Percentiles rank a stretch among this genome's conserved stretches.
phyloP scores from a whole-genome alignment of 2,888 invertebrate genomes.

The Synanthedon andrenaeformis region DNA sequence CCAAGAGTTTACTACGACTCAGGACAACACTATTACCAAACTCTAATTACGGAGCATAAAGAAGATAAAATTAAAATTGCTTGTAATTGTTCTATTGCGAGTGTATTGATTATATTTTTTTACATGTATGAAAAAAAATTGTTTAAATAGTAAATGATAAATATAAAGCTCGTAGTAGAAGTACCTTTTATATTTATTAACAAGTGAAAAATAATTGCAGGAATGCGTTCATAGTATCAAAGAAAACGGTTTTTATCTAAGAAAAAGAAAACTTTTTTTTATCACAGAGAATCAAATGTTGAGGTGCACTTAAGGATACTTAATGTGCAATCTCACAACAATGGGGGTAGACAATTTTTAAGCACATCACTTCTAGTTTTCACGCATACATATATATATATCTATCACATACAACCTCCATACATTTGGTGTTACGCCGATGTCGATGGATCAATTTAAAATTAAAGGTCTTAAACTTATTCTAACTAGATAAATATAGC shows the following conservation, averaged over 20 bases:
- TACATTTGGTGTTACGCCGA: background rate
- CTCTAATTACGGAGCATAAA: too few species aligned
- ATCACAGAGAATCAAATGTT: conserved; percentile 44
- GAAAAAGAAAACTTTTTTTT: conserved; percentile 26
- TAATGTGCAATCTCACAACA: conserved; percentile 28
- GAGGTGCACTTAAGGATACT: conserved; percentile 28
- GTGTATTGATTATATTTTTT: too few species aligned
- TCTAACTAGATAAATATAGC: conserved; percentile 6
- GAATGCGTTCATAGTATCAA: conserved; percentile 9
- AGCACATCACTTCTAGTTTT: background rate
- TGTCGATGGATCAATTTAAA: background rate
- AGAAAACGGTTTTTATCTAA: conserved; percentile 12
- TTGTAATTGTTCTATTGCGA: too few species aligned
- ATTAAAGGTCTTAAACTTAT: background rate
- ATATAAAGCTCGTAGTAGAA: too few species aligned
- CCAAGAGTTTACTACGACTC: too few species aligned
- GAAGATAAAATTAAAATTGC: too few species aligned
- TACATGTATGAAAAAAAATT: too few species aligned
- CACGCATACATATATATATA: background rate
- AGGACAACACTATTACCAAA: too few species aligned
- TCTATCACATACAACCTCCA: background rate
- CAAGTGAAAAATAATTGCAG: too few species aligned
- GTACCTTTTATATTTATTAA: too few species aligned
- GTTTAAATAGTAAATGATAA: too few species aligned
- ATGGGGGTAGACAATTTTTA: background rate